Conservation (phyloP, 2,888 invertebrate genomes). For the Epinotia nisella region DNA sequence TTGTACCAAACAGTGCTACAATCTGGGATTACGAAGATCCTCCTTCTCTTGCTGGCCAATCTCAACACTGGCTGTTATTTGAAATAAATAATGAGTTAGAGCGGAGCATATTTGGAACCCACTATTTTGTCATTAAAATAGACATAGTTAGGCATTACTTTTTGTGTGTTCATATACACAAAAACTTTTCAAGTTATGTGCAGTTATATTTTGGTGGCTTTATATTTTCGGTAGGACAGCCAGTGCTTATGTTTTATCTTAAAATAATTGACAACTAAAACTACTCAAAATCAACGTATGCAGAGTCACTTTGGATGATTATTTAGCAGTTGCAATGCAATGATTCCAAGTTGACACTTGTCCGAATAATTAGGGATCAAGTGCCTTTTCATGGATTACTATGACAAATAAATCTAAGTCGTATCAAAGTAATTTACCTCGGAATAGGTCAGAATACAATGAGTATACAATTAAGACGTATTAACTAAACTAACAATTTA, state of each 20-base stretch:
- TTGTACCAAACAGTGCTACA: slow-evolving; percentile 39
- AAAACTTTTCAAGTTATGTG: slow-evolving; percentile 14
- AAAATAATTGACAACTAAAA: slow-evolving; percentile 25
- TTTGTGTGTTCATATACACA: too few relatives aligned
- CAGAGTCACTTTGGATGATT: neutral
- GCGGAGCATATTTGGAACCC: slow-evolving; percentile 38
- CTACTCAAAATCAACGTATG: slow-evolving; percentile 5
- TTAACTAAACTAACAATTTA: slow-evolving; percentile 4
- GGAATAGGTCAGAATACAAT: too few relatives aligned
- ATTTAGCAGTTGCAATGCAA: slow-evolving; percentile 3
- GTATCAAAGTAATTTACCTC: neutral
- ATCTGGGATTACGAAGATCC: slow-evolving; percentile 41
- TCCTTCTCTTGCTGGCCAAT: slow-evolving; percentile 38
- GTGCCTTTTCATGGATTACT: too few relatives aligned
- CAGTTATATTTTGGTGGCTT: neutral
- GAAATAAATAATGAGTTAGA: slow-evolving; percentile 35
- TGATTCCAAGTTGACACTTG: slow-evolving; percentile 2
- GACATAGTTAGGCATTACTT: too few relatives aligned
- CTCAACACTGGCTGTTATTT: slow-evolving; percentile 40
- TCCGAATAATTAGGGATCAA: neutral
- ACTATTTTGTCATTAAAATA: too few relatives aligned
- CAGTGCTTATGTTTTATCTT: slow-evolving; percentile 15
- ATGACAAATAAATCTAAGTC: neutral
- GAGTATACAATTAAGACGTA: neutral
- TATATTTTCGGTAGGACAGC: slow-evolving; percentile 2